Conservation (phyloP, 53 echinoderm and acorn worm genomes). For the Echinarachnius parma region DNA sequence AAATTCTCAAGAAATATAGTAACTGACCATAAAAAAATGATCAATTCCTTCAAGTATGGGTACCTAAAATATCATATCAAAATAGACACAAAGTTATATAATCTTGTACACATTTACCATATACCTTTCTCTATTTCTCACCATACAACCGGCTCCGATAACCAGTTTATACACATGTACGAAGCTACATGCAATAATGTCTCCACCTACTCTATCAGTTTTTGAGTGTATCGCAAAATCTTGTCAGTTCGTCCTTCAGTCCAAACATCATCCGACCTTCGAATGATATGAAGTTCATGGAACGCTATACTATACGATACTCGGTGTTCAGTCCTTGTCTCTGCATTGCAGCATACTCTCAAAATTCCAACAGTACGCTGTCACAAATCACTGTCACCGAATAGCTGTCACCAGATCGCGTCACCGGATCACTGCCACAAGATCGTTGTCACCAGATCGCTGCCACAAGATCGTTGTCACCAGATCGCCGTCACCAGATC, state of each 20-base stretch:
- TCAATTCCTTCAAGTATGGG: background rate
- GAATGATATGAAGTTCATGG: background rate
- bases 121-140: background rate
- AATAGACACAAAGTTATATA: background rate
- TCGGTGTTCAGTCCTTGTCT: background rate
- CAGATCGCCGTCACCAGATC: no score
- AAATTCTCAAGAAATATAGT: background rate
- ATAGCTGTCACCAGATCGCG: no score
- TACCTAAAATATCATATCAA: background rate
- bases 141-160: background rate
- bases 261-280: background rate
- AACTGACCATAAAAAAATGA: background rate
- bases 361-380: no score
- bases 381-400: no score
- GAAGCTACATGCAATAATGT: background rate
- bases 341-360: background rate
- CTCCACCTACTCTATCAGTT: background rate
- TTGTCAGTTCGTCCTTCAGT: background rate
- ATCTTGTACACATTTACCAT: background rate
- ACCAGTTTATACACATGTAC: background rate
- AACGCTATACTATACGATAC: background rate
- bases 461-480: background rate
- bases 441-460: background rate
- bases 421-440: no score
- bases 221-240: background rate